These are phyloP conservation scores for Crotalus horridus DNA, from an alignment of 2,113 vertebrate genomes.

Conservation along the genomic window DNA sequence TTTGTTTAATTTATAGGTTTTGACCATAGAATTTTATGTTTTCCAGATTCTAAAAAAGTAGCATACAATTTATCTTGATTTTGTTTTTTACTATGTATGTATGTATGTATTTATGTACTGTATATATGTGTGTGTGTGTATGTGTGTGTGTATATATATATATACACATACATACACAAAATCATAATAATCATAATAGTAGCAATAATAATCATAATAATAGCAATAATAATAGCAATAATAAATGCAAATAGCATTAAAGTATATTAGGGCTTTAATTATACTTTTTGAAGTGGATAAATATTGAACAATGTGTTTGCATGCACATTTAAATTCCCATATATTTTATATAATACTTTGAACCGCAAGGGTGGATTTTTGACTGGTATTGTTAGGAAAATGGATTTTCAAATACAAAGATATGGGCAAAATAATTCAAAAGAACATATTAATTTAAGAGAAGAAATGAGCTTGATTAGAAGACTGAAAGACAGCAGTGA, in stretches of 20 bases:
- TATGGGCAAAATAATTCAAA: not conserved
- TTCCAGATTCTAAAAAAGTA: constrained; percentile 9
- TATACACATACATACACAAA: no score
- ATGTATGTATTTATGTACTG: not conserved
- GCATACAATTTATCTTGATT: not conserved
- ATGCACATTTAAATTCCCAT: not conserved
- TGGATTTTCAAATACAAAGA: not conserved
- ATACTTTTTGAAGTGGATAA: not conserved
- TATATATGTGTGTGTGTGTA: no score
- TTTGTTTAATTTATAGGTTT: constrained; percentile 26
- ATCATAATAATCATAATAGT: no score
- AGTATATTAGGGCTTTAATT: not conserved
- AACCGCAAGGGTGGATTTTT: not conserved
- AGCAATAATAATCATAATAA: no score
- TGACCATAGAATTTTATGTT: constrained; percentile 23
- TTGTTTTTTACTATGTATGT: not conserved
- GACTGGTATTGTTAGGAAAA: not conserved
- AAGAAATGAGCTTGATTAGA: not conserved
- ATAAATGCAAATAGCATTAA: not conserved
- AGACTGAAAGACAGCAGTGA: not conserved
- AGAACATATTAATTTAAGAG: not conserved
- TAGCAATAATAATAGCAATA: no score
- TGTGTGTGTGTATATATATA: no score
- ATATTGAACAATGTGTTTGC: not conserved
- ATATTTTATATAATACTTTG: not conserved